Conservation (phyloP, 2,888 invertebrate species). For the Aspidapion aeneum region DNA sequence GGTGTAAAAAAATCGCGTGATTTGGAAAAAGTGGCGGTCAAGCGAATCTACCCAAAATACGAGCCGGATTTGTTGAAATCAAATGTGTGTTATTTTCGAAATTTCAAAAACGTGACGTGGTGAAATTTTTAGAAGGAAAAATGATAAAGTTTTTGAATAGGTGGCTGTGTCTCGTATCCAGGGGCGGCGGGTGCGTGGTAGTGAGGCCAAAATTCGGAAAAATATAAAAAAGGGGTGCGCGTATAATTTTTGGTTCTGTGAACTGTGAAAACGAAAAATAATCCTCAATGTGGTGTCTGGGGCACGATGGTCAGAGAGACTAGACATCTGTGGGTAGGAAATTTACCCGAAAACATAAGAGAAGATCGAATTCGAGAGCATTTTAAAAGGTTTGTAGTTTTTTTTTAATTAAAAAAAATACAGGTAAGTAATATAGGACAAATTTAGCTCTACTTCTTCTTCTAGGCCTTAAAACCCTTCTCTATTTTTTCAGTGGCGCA, state of each 20-base stretch:
- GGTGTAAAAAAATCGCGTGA: neutral
- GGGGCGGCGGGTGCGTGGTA: neutral
- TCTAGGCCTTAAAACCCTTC: too few relatives aligned
- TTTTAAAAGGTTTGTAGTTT: slow-evolving; percentile 84
- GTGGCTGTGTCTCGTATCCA: slow-evolving; percentile 3
- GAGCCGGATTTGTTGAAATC: neutral
- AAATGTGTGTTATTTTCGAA: slow-evolving; percentile 7
- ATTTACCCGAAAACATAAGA: slow-evolving; percentile 99
- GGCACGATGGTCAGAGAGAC: slow-evolving; percentile 99
- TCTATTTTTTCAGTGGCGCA: neutral
- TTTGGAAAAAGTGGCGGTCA: slow-evolving; percentile 25
- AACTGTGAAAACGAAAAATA: slow-evolving; percentile 32
- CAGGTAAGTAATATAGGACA: neutral
- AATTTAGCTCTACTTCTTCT: too few relatives aligned
- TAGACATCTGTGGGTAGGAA: slow-evolving; percentile 99
- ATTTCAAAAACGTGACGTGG: slow-evolving; percentile 20
- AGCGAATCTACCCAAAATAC: slow-evolving; percentile 32
- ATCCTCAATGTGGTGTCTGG: slow-evolving; percentile 89
- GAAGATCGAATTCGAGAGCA: slow-evolving; percentile 96
- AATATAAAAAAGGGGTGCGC: slow-evolving; percentile 44
- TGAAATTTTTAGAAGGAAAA: slow-evolving; percentile 13
- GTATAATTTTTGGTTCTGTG: slow-evolving; percentile 20
- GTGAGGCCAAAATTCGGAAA: slow-evolving; percentile 10
- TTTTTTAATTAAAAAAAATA: neutral
- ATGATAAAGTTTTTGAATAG: slow-evolving; percentile 10